Evolutionary conservation across 2,888 invertebrate genomes (phyloP), one percentile per base, ranked within the genome.

Genomic region (Dicycla oo): DNA sequence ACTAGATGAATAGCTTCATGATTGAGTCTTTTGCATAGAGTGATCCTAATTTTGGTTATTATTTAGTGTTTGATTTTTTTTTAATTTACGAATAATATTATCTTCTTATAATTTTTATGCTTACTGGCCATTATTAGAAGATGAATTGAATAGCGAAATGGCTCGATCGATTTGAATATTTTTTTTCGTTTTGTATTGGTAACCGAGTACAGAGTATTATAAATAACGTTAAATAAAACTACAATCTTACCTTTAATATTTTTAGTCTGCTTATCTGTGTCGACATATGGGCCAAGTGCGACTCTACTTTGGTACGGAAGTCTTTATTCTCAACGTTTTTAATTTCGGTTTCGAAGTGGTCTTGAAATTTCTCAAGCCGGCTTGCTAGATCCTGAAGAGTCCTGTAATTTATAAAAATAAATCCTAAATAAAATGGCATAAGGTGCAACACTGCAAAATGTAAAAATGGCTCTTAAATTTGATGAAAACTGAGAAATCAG

Each of bases 221-320:
- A n/a, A n/a, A 43, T 40, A 13, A 40, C 13, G 15, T 43, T 15
- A 43, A 15, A 43, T 43, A 43, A 53, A 51, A 13, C 15, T n/a
- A 65, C 38, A 56, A 30, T 3, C 40, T 69, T 93, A 97, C 97
- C 95, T 97, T 97, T 57, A 97, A 94, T 81, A 96, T 92, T 90
- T 97, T 97, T 15, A 98, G 93, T 78, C 97, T 96, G 71, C 96
- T 96, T 70, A 97, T 97, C 90, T 97, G 97, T 11, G 96, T 96
- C 18, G 97, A 97, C 76, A 97, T 96, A 61, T 97, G 97, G 20
- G 93, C 92, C 90, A 97, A 96, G 85, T 97, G 97, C n/a, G 96
- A 94, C 68, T 97, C 97, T 13, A 97, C 95, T 87, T 96, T 96
- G 4, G 89, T 87, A 78, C 93, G 94, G n/a, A 97, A 90, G 45